phyloP scores from a whole-genome alignment of 2,797 vertebrate species.

The Gallinago nigripennis region DNA sequence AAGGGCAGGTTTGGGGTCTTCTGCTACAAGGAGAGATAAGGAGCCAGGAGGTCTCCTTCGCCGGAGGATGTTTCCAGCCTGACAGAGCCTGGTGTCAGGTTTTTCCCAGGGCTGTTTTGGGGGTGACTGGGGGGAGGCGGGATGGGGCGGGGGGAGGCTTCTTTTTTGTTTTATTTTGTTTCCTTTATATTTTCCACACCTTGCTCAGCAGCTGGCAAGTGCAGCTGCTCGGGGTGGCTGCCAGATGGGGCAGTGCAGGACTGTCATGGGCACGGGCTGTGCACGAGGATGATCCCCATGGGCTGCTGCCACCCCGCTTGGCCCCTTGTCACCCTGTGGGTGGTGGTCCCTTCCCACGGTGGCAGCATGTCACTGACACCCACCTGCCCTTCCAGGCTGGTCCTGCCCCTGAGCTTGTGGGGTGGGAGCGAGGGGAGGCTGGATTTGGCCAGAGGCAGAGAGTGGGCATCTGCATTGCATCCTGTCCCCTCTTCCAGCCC shows the following conservation, averaged over 20 bases:
- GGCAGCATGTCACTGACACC: not conserved
- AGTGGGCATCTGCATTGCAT: rapidly evolving
- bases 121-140: not conserved
- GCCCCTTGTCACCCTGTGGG: not conserved
- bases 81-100: not conserved
- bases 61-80: not conserved
- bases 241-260: not conserved
- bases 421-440: not conserved
- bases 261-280: not conserved
- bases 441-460: not conserved
- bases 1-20: slow-evolving; percentile 82
- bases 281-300: not conserved
- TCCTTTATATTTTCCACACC: not conserved
- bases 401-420: not conserved
- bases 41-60: not conserved
- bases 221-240: not conserved
- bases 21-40: slow-evolving; percentile 81
- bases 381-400: not conserved
- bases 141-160: not conserved
- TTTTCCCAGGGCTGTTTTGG: slow-evolving; percentile 14
- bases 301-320: not conserved
- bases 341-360: not conserved
- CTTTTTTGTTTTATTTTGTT: slow-evolving; percentile 2
- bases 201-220: not conserved
- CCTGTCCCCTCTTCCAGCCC: not conserved